A percentile compares a stretch with the other conserved stretches of the same genome.
These are phyloP conservation scores for Zaprionus ornatus DNA, from an alignment of 1,140 invertebrate species.

Conservation along the genomic window DNA sequence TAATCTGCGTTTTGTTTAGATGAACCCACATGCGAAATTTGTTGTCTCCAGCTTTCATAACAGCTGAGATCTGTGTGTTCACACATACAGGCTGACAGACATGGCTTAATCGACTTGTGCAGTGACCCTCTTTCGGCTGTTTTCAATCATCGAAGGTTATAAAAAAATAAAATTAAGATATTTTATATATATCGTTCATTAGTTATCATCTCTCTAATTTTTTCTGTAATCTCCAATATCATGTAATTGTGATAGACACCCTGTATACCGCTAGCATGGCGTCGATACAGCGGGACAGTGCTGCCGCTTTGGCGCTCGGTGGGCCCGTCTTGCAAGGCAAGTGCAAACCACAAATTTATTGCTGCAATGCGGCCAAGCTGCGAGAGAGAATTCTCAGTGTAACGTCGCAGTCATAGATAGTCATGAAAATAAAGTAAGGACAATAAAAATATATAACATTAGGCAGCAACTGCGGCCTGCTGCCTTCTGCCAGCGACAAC, in stretches of 20 bases:
- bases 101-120: too few relatives aligned
- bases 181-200: too few relatives aligned
- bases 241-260: not conserved
- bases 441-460: slow-evolving; percentile 79
- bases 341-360: slow-evolving; percentile 79
- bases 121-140: too few relatives aligned
- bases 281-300: not conserved
- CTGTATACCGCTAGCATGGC: not conserved
- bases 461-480: slow-evolving; percentile 53
- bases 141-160: too few relatives aligned
- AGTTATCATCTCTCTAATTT: too few relatives aligned
- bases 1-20: too few relatives aligned
- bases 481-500: slow-evolving; percentile 13
- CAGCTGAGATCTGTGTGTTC: too few relatives aligned
- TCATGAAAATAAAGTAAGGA: slow-evolving; percentile 67
- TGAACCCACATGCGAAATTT: too few relatives aligned
- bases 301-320: not conserved
- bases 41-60: too few relatives aligned
- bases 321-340: slow-evolving; percentile 65
- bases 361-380: slow-evolving; percentile 75
- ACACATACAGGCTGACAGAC: too few relatives aligned
- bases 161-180: too few relatives aligned
- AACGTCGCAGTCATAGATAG: slow-evolving; percentile 58
- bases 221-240: not conserved
- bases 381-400: slow-evolving; percentile 56